Evolutionary conservation across 2,888 invertebrate species (phyloP).

Genomic region (Cheilosia urbana): DNA sequence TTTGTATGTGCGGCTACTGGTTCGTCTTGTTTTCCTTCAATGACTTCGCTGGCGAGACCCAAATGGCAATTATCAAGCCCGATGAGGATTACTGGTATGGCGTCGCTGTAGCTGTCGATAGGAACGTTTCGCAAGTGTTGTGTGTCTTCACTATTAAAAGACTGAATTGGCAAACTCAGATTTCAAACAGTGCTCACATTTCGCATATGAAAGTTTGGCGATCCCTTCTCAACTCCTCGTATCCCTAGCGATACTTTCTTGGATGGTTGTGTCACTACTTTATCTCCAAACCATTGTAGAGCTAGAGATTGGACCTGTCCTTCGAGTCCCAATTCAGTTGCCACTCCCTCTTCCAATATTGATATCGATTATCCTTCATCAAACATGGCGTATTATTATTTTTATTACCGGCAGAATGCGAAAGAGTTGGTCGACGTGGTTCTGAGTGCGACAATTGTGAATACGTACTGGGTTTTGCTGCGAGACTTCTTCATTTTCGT

Average conservation of each 20-base stretch:
- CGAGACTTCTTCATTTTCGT: neutral
- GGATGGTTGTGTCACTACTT: slow-evolving; percentile 40
- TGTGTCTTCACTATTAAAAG: slow-evolving; percentile 6
- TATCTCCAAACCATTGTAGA: slow-evolving; percentile 69
- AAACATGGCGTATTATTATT: slow-evolving; percentile 41
- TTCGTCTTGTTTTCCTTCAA: neutral
- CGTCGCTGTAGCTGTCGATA: neutral
- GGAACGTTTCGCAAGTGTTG: slow-evolving; percentile 3
- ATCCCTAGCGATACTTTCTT: neutral
- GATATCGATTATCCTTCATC: slow-evolving; percentile 69
- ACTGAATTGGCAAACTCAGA: slow-evolving; percentile 23
- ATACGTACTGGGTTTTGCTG: neutral
- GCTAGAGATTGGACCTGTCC: slow-evolving; percentile 56
- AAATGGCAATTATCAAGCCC: slow-evolving; percentile 33
- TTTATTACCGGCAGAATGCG: slow-evolving; percentile 23
- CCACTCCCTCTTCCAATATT: slow-evolving; percentile 42
- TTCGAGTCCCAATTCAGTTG: slow-evolving; percentile 46
- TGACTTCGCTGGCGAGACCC: neutral
- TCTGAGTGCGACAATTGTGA: neutral
- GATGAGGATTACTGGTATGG: slow-evolving; percentile 10
- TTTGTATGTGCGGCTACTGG: slow-evolving; percentile 28
- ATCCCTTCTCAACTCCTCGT: neutral
- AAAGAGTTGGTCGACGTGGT: neutral
- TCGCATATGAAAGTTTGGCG: slow-evolving; percentile 34
- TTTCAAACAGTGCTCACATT: slow-evolving; percentile 53